Evolutionary conservation across 2,888 invertebrate species (phyloP).

Genomic region (Himalopsyche japonica): DNA sequence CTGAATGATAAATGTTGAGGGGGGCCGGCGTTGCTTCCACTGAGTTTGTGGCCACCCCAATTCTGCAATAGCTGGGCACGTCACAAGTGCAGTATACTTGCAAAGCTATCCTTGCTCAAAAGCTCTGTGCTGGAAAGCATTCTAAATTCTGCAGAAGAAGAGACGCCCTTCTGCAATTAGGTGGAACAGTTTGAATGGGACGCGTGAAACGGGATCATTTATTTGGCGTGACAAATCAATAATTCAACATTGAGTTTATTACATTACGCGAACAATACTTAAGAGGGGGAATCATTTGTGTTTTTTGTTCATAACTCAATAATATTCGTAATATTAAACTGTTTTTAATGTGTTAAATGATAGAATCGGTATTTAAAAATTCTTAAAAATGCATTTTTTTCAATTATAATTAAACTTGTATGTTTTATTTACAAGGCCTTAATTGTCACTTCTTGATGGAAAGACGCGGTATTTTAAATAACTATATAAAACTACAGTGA

Average conservation of each 20-base stretch:
- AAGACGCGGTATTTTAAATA: too few relatives aligned
- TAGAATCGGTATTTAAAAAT: too few relatives aligned
- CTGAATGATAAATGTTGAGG: background rate
- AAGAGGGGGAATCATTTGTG: too few relatives aligned
- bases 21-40: background rate
- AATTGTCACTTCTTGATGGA: too few relatives aligned
- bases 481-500: too few relatives aligned
- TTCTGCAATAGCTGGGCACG: background rate
- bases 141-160: background rate
- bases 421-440: too few relatives aligned
- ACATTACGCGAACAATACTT: too few relatives aligned
- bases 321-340: too few relatives aligned
- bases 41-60: background rate
- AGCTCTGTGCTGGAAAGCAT: background rate
- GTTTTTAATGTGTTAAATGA: too few relatives aligned
- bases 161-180: background rate
- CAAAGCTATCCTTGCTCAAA: background rate
- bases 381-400: too few relatives aligned
- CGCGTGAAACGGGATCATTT: background rate
- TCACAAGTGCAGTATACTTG: background rate
- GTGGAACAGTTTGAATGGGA: background rate
- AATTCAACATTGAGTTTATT: background rate
- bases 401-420: too few relatives aligned
- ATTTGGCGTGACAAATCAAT: background rate
- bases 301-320: too few relatives aligned